Conservation (phyloP, 2,113 vertebrate species). For the Triplophysa siluroides region DNA sequence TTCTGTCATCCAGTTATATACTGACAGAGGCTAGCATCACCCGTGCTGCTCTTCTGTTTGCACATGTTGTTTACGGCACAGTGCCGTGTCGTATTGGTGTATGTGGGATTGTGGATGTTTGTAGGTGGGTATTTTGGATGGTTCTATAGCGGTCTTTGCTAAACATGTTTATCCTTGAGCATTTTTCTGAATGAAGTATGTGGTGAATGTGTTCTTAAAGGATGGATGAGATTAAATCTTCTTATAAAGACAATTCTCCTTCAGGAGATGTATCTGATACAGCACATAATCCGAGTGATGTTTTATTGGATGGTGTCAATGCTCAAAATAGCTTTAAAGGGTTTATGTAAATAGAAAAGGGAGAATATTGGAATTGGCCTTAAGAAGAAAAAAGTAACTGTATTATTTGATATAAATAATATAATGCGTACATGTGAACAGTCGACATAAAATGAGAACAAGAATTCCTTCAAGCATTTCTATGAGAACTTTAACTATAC, state of each 20-base stretch:
- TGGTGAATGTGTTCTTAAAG: background rate
- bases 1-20: conserved; percentile 47
- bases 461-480: no score
- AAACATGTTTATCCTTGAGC: background rate
- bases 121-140: conserved; percentile 8
- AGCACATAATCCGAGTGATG: background rate
- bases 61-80: conserved; percentile 14
- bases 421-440: no score
- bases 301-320: background rate
- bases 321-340: background rate
- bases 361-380: background rate
- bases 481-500: no score
- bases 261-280: conserved; percentile 3
- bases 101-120: conserved; percentile 8
- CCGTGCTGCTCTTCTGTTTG: conserved; percentile 11
- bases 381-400: no score
- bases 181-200: conserved; percentile 14
- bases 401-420: background rate
- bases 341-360: background rate
- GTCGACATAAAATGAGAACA: no score
- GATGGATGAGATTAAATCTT: conserved; percentile 11
- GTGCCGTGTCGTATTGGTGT: background rate
- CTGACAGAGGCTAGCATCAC: conserved; percentile 48
- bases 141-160: background rate
- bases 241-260: background rate